Base-by-base conservation (phyloP, 2,797 vertebrate species). In the Thaleichthys pacificus region DNA sequence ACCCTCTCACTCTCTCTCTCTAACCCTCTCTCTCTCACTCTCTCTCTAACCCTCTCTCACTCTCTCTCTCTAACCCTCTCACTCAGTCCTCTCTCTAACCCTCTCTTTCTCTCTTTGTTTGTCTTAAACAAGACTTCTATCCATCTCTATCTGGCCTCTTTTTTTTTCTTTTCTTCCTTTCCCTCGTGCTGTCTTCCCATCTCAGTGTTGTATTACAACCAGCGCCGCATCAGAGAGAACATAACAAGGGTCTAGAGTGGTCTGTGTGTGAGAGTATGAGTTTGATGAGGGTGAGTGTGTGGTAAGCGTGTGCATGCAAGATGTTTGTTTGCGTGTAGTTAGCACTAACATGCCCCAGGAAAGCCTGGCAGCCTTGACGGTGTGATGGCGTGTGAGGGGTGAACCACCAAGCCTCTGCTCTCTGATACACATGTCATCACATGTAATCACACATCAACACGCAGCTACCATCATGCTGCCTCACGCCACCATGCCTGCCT, bases 361-460 rank as follows among this genome's bases (percentile, higher is more conserved):
- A 84, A 80, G 73, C 65, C 67, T 22, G 5, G 2, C 32, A 61
- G 66, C 61, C 76, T 69, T 38, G 9, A 2, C 11, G 47, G 4
- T 51, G 47, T 51, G 47, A 51, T 51, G 47, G 47, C 47, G 32
- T 35, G 47, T 51, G 47, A 51, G 47, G 84, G 83, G 67, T 71
- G 82, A 87, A 71, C 60, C 77, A 69, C 72, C 84, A 71, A 70
- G 82, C 71, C 65, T 61, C 77, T 69, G 80, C 86, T 83, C 87
- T 83, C 76, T 84, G 78, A 86, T 78, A 82, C 78, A 73, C 32
- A 7, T 35, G 32, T 32, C 30, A 5, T 32, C 70, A 71, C 68
- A 87, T 83, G 87, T 90, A 88, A 91, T 87, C 81, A 67, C 70
- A 72, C 70, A 81, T 70, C 85, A 81, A 89, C 89, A 90, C 82